Percentiles rank a stretch among this genome's conserved stretches.
phyloP scores from a whole-genome alignment of 1,140 invertebrate genomes.

The Drosophila sechellia region DNA sequence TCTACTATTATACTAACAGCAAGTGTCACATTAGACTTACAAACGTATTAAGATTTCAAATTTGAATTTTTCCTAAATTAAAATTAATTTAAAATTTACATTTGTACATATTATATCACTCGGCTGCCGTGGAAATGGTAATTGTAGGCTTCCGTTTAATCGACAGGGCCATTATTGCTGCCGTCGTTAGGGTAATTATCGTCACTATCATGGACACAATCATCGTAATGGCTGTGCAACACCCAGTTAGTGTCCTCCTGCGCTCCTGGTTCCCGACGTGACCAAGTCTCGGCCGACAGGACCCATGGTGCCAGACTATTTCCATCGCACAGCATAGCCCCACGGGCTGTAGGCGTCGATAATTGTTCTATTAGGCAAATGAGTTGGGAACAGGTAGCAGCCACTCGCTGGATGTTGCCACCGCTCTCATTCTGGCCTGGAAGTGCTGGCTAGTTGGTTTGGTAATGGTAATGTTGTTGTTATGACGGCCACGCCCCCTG shows the following conservation, averaged over 20 bases:
- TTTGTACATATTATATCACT: not conserved
- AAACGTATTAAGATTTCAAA: too few relatives aligned
- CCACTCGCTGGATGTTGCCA: not conserved
- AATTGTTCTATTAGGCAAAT: conserved; percentile 81
- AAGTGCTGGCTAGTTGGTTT: not conserved
- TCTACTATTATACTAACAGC: too few relatives aligned
- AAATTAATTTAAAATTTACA: too few relatives aligned
- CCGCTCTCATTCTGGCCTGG: conserved; percentile 1
- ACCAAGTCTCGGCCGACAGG: not conserved
- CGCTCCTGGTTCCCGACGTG: not conserved
- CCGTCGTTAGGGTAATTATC: conserved; percentile 33
- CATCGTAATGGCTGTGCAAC: conserved; percentile 30
- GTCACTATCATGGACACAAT: conserved; percentile 40
- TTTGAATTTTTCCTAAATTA: too few relatives aligned
- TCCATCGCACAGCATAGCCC: not conserved
- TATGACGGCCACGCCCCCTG: conserved; percentile 9
- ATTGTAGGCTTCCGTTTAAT: conserved; percentile 13
- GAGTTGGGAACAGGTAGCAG: conserved; percentile 49
- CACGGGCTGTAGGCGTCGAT: conserved; percentile 57
- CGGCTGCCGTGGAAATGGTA: not conserved
- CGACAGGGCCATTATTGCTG: conserved; percentile 15
- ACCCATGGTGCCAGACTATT: not conserved
- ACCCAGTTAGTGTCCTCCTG: conserved; percentile 14
- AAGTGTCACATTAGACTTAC: not conserved
- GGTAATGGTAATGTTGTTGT: conserved; percentile 1